Percentiles rank a stretch among this genome's conserved stretches.
These are phyloP conservation scores for Mesochorus sp. DNA, from an alignment of 2,888 invertebrate species.

Conservation along the genomic window DNA sequence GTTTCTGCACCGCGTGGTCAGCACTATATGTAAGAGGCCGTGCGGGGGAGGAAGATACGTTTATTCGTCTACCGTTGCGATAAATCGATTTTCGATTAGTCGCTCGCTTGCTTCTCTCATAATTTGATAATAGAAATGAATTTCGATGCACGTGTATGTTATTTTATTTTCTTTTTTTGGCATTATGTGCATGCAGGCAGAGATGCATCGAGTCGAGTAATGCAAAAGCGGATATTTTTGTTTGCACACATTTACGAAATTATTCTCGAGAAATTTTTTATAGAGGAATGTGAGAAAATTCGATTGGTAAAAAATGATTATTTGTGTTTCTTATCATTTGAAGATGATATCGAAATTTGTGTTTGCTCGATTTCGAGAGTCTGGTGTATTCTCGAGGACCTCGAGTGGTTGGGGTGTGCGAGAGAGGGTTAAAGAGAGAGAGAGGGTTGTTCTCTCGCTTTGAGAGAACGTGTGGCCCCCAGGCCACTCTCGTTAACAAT, in stretches of 20 bases:
- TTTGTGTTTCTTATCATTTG: not conserved
- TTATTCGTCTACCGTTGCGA: conserved; percentile 31
- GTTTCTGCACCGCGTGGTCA: conserved; percentile 2
- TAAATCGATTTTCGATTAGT: conserved; percentile 74
- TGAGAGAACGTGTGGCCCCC: conserved; percentile 25
- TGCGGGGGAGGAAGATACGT: not conserved
- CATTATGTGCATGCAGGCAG: too few relatives aligned
- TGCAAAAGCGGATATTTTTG: too few relatives aligned
- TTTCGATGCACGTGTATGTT: too few relatives aligned
- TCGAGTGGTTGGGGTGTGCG: conserved; percentile 14
- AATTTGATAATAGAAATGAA: conserved; percentile 29
- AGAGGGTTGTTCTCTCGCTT: conserved; percentile 46
- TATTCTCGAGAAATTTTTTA: not conserved
- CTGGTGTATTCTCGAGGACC: conserved; percentile 10
- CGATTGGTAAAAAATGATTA: not conserved
- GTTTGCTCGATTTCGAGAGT: conserved; percentile 18
- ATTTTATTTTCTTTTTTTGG: too few relatives aligned
- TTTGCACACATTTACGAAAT: too few relatives aligned
- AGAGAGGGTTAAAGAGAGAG: conserved; percentile 37
- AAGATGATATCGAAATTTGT: not conserved
- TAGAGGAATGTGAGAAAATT: not conserved
- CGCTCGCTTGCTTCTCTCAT: conserved; percentile 21
- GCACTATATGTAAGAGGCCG: not conserved
- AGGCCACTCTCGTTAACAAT: conserved; percentile 50
- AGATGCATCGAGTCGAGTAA: too few relatives aligned